Evolutionary conservation across 2,113 vertebrate species (phyloP).

Genomic region (Apteryx mantelli): DNA sequence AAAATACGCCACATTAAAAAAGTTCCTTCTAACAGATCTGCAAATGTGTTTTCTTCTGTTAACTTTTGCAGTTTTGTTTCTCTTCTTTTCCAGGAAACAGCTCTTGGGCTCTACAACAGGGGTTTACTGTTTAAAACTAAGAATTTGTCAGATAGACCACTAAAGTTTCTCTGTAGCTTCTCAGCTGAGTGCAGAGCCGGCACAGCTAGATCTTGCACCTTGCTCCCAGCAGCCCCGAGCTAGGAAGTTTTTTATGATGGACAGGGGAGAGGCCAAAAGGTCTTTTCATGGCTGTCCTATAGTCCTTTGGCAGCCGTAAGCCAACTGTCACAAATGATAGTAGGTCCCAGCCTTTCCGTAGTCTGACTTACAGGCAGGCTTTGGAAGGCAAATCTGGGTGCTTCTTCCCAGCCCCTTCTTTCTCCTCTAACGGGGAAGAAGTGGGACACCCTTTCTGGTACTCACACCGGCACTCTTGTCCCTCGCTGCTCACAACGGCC

Average conservation of each 20-base stretch:
- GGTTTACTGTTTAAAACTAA: neutral
- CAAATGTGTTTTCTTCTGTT: neutral
- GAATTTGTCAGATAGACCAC: neutral
- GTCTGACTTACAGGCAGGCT: neutral
- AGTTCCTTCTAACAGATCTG: neutral
- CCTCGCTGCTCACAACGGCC: neutral
- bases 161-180: neutral
- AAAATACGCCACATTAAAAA: neutral
- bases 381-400: neutral
- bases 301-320: neutral
- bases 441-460: neutral
- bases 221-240: neutral
- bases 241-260: neutral
- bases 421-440: neutral
- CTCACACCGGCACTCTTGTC: neutral
- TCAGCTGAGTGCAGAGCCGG: neutral
- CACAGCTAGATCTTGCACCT: neutral
- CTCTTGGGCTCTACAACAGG: conserved; percentile 1
- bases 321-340: neutral
- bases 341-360: neutral
- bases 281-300: neutral
- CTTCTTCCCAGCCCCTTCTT: neutral
- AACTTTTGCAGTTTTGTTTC: conserved; percentile 21
- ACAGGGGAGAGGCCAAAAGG: neutral
- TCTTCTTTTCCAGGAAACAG: conserved; percentile 23